phyloP scores from a whole-genome alignment of 2,113 vertebrate genomes.

The Prunella fulvescens region DNA sequence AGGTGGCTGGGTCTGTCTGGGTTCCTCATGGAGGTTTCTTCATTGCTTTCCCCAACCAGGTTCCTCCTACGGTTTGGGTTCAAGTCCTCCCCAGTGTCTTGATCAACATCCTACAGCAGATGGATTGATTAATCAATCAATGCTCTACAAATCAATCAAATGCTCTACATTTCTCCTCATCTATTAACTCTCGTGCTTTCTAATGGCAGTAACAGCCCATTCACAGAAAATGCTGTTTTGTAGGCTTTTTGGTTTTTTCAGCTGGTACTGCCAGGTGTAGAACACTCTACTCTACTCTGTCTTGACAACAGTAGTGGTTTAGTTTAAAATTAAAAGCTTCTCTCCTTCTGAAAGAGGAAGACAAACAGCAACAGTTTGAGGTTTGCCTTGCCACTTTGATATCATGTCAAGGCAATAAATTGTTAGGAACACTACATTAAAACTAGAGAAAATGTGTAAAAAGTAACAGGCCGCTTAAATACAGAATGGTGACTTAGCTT shows the following conservation, averaged over 20 bases:
- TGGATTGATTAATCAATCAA: not conserved
- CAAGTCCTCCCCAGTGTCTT: conserved; percentile 93
- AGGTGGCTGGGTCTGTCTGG: conserved; percentile 93
- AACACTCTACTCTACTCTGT: not conserved
- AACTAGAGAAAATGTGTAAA: not conserved
- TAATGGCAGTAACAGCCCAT: not conserved
- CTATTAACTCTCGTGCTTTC: not conserved
- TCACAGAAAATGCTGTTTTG: not conserved
- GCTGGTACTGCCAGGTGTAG: not conserved
- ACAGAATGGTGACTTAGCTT: not conserved
- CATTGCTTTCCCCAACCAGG: conserved; percentile 82
- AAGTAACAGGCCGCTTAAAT: not conserved
- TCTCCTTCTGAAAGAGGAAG: not conserved
- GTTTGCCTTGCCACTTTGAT: not conserved
- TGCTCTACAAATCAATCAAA: not conserved
- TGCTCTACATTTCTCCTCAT: not conserved
- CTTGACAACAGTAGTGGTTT: not conserved
- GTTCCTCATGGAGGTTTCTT: conserved; percentile 91
- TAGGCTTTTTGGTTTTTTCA: not conserved
- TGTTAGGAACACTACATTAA: not conserved
- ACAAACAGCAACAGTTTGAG: not conserved
- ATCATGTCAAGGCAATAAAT: not conserved
- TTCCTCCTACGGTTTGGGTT: conserved; percentile 94
- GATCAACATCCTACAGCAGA: conserved; percentile 89
- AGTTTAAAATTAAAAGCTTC: not conserved